Evolutionary conservation across 1,140 invertebrate genomes (phyloP).

Genomic region (Spodoptera frugiperda): DNA sequence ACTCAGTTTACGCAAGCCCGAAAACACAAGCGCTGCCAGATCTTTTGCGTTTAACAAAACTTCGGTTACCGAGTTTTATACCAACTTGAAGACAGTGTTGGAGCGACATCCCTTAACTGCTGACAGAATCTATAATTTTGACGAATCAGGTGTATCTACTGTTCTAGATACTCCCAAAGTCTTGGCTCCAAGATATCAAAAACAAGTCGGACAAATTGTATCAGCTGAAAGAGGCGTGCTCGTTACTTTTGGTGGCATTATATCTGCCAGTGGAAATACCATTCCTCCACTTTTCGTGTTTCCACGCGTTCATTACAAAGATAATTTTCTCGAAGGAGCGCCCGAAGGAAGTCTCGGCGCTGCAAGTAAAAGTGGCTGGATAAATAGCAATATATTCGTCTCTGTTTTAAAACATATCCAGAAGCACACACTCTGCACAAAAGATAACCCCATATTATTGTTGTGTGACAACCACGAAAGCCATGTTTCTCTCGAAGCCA

Average conservation of each 20-base stretch:
- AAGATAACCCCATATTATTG: slow-evolving; percentile 38
- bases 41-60: too few species aligned
- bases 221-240: slow-evolving; percentile 17
- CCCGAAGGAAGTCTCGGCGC: slow-evolving; percentile 1
- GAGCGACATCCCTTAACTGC: too few species aligned
- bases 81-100: too few species aligned
- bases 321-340: slow-evolving; percentile 4
- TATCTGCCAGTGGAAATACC: slow-evolving; percentile 5
- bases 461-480: slow-evolving; percentile 39
- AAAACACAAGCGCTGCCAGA: too few species aligned
- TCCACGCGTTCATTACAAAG: not conserved
- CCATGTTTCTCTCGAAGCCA: not conserved
- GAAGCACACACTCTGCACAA: slow-evolving; percentile 9
- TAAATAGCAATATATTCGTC: not conserved
- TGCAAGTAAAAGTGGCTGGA: slow-evolving; percentile 21
- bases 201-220: slow-evolving; percentile 16
- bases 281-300: slow-evolving; percentile 5
- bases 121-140: too few species aligned
- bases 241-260: slow-evolving; percentile 1
- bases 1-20: too few species aligned
- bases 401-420: slow-evolving; percentile 18
- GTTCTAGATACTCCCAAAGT: too few species aligned
- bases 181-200: not conserved
- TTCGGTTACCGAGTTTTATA: too few species aligned
- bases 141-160: too few species aligned